Percentiles rank a stretch among this genome's conserved stretches.
These are phyloP conservation scores for Tipula helvola DNA, from an alignment of 2,888 invertebrate genomes.

Conservation along the genomic window DNA sequence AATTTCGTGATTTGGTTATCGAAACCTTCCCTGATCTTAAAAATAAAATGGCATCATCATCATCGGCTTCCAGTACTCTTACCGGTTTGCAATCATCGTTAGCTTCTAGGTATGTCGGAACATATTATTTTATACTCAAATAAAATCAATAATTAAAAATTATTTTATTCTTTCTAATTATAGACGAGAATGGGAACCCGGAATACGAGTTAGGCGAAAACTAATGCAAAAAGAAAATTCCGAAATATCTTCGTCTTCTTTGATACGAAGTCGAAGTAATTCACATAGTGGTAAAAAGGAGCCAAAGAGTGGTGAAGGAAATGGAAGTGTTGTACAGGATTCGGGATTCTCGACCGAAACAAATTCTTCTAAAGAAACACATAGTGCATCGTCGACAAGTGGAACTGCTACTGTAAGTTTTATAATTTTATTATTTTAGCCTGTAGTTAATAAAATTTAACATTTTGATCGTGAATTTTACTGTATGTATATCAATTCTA, in stretches of 20 bases:
- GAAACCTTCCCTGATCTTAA: constrained; percentile 86
- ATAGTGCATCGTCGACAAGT: constrained; percentile 55
- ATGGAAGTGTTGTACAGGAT: constrained; percentile 56
- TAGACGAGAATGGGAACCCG: constrained; percentile 67
- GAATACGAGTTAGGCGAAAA: constrained; percentile 59
- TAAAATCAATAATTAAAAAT: background rate
- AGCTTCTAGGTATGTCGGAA: constrained; percentile 25
- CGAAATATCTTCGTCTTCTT: constrained; percentile 30
- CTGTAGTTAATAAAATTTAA: too few relatives aligned
- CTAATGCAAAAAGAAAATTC: constrained; percentile 29
- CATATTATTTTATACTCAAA: background rate
- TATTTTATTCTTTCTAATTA: constrained; percentile 1
- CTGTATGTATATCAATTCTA: too few relatives aligned
- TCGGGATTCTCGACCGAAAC: constrained; percentile 87
- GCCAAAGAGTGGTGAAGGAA: constrained; percentile 46
- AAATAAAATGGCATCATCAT: constrained; percentile 67
- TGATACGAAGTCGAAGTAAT: constrained; percentile 50
- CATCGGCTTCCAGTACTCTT: constrained; percentile 38
- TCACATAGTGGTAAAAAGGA: constrained; percentile 47
- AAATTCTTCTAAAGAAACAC: constrained; percentile 68
- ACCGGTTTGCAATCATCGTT: constrained; percentile 32
- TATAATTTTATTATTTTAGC: background rate
- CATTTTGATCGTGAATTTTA: too few relatives aligned
- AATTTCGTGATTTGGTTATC: constrained; percentile 88
- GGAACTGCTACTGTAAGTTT: constrained; percentile 36